These are phyloP conservation scores for Zonitis immaculata DNA, from an alignment of 2,888 invertebrate species.

Conservation along the genomic window DNA sequence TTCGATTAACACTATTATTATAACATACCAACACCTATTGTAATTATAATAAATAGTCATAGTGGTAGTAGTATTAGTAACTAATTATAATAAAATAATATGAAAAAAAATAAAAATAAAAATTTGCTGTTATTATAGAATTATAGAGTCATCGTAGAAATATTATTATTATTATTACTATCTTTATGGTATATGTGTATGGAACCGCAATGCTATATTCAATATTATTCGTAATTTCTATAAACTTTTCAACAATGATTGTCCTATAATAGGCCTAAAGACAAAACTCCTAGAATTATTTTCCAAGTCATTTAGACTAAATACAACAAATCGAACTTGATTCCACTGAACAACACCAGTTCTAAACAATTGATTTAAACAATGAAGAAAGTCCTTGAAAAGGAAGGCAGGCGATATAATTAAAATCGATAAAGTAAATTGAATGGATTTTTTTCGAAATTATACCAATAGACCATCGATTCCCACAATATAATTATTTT, in stretches of 20 bases:
- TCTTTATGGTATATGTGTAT: no score
- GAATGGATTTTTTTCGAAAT: not conserved
- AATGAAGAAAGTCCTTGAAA: not conserved
- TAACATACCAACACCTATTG: no score
- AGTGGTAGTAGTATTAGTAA: no score
- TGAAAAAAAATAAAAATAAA: no score
- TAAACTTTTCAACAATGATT: constrained; percentile 12
- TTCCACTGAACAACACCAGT: not conserved
- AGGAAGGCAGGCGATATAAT: not conserved
- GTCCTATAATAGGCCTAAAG: constrained; percentile 16
- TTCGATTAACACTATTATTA: not conserved
- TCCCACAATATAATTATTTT: not conserved
- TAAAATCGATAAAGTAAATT: not conserved
- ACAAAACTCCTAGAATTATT: constrained; percentile 15
- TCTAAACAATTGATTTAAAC: not conserved
- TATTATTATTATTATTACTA: no score
- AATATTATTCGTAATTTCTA: constrained; percentile 17
- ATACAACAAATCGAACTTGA: constrained; percentile 17
- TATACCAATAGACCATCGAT: not conserved
- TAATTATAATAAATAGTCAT: no score
- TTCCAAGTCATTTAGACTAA: constrained; percentile 12
- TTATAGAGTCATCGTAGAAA: not conserved
- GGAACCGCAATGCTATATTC: no score
- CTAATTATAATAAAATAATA: not conserved
- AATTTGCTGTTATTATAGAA: no score